These are phyloP conservation scores for Ephydatia muelleri DNA, from an alignment of 37 sponge, comb jelly and placozoan species.

Conservation along the genomic window DNA sequence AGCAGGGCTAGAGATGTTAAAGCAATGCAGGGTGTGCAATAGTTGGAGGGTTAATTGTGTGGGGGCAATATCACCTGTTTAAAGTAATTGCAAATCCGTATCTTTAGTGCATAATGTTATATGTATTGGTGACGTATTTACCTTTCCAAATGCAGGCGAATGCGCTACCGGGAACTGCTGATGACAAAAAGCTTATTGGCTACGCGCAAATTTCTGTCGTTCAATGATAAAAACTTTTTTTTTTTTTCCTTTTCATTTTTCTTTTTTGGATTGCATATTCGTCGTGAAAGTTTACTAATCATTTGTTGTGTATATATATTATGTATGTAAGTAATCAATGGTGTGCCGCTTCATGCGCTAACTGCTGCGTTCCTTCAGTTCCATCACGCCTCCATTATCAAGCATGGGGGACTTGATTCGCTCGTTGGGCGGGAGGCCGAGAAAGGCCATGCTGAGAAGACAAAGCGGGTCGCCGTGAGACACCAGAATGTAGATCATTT, in stretches of 20 bases:
- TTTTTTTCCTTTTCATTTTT: not conserved
- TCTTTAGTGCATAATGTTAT: not conserved
- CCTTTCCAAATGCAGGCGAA: conserved; percentile 8
- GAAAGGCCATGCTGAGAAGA: conserved; percentile 9
- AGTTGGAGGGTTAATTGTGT: too few relatives aligned
- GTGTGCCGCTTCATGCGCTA: too few relatives aligned
- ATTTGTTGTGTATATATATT: too few relatives aligned
- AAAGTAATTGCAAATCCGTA: too few relatives aligned
- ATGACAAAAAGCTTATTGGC: conserved; percentile 77
- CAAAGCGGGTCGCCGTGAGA: conserved; percentile 52
- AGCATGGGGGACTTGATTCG: too few relatives aligned
- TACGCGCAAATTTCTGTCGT: conserved; percentile 60
- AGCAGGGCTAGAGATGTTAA: too few relatives aligned
- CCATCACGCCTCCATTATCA: too few relatives aligned
- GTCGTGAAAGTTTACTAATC: not conserved
- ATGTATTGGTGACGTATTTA: not conserved
- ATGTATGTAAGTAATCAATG: too few relatives aligned
- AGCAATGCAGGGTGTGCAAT: too few relatives aligned
- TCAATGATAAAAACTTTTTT: not conserved
- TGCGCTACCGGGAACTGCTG: conserved; percentile 26
- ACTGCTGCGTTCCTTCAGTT: too few relatives aligned
- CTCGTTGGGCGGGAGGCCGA: conserved; percentile 10
- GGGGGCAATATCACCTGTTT: too few relatives aligned
- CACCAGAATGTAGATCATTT: conserved; percentile 20
- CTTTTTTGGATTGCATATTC: not conserved